Percentiles rank a stretch among this genome's conserved stretches.
Evolutionary conservation across 2,888 invertebrate species (phyloP).

Genomic region (Agriopis leucophaearia): DNA sequence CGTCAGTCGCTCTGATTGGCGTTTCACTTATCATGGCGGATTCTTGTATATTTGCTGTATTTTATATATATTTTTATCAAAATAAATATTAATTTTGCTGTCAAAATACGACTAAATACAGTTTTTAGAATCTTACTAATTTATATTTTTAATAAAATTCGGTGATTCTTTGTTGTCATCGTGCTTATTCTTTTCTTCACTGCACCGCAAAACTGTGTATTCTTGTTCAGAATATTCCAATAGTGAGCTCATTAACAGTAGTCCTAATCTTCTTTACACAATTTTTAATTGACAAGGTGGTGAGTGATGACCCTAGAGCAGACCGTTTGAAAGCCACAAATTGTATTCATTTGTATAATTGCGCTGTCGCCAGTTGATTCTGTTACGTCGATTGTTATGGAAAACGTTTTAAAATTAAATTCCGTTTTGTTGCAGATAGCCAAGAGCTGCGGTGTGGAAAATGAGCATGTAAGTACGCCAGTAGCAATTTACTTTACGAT

Average conservation of each 20-base stretch:
- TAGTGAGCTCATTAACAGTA: neutral
- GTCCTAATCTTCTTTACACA: neutral
- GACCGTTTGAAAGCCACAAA: slow-evolving; percentile 62
- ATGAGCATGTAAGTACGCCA: slow-evolving; percentile 39
- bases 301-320: slow-evolving; percentile 16
- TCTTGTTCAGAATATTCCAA: too few relatives aligned
- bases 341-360: slow-evolving; percentile 75
- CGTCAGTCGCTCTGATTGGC: too few relatives aligned
- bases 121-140: too few relatives aligned
- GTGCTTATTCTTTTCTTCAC: too few relatives aligned
- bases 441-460: slow-evolving; percentile 38
- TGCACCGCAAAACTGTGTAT: too few relatives aligned
- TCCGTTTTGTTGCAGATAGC: slow-evolving; percentile 51
- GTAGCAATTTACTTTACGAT: slow-evolving; percentile 1
- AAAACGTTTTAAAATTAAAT: slow-evolving; percentile 53
- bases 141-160: too few relatives aligned
- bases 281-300: slow-evolving; percentile 3
- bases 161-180: too few relatives aligned
- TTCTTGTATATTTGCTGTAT: too few relatives aligned
- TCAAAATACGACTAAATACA: too few relatives aligned
- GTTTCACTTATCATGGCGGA: too few relatives aligned
- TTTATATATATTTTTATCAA: too few relatives aligned
- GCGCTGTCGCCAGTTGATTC: slow-evolving; percentile 54
- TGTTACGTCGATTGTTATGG: slow-evolving; percentile 60
- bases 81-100: too few relatives aligned